Evolutionary conservation across 2,113 vertebrate species (phyloP), one percentile per base, ranked within the genome.

Genomic region (Ceyx cyanopectus): DNA sequence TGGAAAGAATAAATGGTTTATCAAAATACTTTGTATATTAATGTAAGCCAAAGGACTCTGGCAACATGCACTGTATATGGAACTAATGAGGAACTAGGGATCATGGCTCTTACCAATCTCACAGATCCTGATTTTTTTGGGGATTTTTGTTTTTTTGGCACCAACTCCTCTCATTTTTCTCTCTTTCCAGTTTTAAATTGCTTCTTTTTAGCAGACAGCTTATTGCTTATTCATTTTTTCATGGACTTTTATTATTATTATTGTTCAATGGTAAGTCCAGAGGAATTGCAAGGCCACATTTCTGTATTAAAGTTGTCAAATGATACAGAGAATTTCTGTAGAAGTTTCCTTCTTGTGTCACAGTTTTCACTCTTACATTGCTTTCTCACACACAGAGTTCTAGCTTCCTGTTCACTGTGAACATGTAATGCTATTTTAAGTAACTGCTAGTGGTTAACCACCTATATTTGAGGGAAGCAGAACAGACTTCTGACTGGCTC

Each of bases 21-120:
- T 69, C 76, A 87, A 80, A 94, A 91, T 79, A 57, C 14, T 86
- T 83, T 83, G 27, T 60, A 93, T 93, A 92, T 88, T 74, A 73
- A 83, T 62, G 66, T 90, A 78, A 88, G 94, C 48, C 48, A 81
- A 91, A 86, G 53, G 34, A 90, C 43, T 90, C 17, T 82, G 70
- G 85, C 69, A 96, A 92, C 30, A 85, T 37, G 19, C 34, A 50
- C 51, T 66, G 45, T 62, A 84, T 67, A 92, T 58, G 50, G 30
- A 85, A 80, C 69, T 89, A 90, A 93, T 50, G 62, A 91, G 76
- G 66, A 93, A 79, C 70, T 37, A 79, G 58, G 29, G 74, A 92
- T 73, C 63, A 4, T 12, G 45, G 53, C 53, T 61, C 1, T 0
- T 53, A 93, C 50, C 63, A 74, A 70, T 51, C 57, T 74, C 56